phyloP scores from a whole-genome alignment of 2,888 invertebrate species.

The Cerastoderma edule region DNA sequence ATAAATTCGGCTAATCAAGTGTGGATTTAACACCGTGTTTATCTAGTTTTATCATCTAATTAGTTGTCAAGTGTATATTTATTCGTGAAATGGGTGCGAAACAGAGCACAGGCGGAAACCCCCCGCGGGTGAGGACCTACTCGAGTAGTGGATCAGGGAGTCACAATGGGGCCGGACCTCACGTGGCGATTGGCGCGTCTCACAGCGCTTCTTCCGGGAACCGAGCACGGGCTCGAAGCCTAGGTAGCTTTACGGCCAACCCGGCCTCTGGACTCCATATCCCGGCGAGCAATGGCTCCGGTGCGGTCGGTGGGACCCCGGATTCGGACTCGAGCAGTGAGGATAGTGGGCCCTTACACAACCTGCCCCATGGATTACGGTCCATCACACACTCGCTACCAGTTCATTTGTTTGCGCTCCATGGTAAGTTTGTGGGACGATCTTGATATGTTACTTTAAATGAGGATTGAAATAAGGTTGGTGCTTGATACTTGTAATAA shows the following conservation, averaged over 20 bases:
- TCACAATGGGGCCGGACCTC: conserved; percentile 69
- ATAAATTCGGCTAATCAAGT: conserved; percentile 4
- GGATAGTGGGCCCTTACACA: conserved; percentile 71
- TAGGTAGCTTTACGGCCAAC: conserved; percentile 77
- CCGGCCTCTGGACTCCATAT: conserved; percentile 75
- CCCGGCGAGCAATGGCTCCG: conserved; percentile 75
- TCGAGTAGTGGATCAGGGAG: conserved; percentile 73
- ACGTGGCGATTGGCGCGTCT: conserved; percentile 67
- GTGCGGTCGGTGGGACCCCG: conserved; percentile 76
- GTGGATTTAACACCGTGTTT: not conserved
- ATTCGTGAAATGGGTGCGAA: conserved; percentile 76
- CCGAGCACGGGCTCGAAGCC: conserved; percentile 77
- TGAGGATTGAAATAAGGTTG: too few relatives aligned
- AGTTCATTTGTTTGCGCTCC: conserved; percentile 81
- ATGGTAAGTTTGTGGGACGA: conserved; percentile 75
- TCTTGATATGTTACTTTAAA: too few relatives aligned
- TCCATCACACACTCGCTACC: conserved; percentile 78
- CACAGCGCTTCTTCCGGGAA: conserved; percentile 63
- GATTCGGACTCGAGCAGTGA: conserved; percentile 82
- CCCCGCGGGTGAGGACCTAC: conserved; percentile 78
- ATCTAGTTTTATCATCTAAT: conserved; percentile 4
- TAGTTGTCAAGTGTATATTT: conserved; percentile 23
- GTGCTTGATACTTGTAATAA: too few relatives aligned
- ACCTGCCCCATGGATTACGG: conserved; percentile 52
- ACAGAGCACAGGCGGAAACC: conserved; percentile 75